These are phyloP conservation scores for Merodon equestris DNA, from an alignment of 2,888 invertebrate species.

Conservation along the genomic window DNA sequence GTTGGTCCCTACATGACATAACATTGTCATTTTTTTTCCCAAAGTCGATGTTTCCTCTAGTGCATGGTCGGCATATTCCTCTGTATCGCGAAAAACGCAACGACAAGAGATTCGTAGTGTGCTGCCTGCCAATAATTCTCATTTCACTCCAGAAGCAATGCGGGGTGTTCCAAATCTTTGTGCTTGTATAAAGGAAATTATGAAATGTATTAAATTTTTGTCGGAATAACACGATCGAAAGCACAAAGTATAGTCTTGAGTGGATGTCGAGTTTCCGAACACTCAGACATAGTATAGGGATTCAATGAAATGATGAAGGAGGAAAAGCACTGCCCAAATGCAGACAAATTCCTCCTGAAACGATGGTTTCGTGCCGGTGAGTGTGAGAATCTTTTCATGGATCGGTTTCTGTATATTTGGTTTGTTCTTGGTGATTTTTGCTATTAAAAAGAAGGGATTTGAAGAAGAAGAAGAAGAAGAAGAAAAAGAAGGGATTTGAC, in stretches of 20 bases:
- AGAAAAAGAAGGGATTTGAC: too few species aligned
- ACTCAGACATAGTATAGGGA: constrained; percentile 85
- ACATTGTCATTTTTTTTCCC: constrained; percentile 82
- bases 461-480: too few species aligned
- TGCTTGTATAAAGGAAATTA: constrained; percentile 86
- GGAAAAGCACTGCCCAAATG: constrained; percentile 82
- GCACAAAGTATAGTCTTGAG: constrained; percentile 81
- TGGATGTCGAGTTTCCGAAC: constrained; percentile 82
- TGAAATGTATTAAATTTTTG: constrained; percentile 82
- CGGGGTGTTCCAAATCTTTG: constrained; percentile 82
- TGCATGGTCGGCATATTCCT: constrained; percentile 81
- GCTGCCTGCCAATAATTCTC: constrained; percentile 77
- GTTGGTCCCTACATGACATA: too few species aligned
- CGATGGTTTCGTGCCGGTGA: constrained; percentile 69
- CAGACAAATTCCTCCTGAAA: constrained; percentile 84
- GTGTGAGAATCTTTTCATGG: constrained; percentile 7
- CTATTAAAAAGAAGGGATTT: too few species aligned
- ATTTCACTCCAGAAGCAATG: constrained; percentile 78
- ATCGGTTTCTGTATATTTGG: constrained; percentile 73
- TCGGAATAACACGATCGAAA: constrained; percentile 81
- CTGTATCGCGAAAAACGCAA: constrained; percentile 82
- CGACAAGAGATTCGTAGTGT: constrained; percentile 80
- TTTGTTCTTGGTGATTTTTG: constrained; percentile 76
- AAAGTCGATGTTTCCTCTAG: constrained; percentile 82
- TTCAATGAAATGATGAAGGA: constrained; percentile 83